phyloP scores from a whole-genome alignment of 2,888 invertebrate genomes.

The Phasia obesa region DNA sequence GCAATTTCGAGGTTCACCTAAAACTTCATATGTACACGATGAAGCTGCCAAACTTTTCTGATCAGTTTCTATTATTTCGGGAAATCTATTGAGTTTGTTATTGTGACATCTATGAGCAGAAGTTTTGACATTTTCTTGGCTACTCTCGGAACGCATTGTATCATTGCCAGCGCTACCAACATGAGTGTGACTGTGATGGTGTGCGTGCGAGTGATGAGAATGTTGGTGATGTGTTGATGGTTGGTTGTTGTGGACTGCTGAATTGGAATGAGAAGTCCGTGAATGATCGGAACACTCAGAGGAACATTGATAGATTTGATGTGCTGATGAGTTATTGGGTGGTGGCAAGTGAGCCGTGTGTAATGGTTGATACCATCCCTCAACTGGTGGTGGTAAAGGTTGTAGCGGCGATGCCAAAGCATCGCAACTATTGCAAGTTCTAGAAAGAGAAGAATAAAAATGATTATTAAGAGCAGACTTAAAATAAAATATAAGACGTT shows the following conservation, averaged over 20 bases:
- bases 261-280: slow-evolving; percentile 78
- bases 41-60: slow-evolving; percentile 70
- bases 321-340: slow-evolving; percentile 77
- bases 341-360: slow-evolving; percentile 76
- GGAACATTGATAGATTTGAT: slow-evolving; percentile 83
- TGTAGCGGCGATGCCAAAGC: slow-evolving; percentile 81
- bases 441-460: slow-evolving; percentile 39
- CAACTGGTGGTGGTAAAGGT: slow-evolving; percentile 78
- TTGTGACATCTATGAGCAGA: slow-evolving; percentile 72
- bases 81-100: slow-evolving; percentile 73
- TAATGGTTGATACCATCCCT: slow-evolving; percentile 82
- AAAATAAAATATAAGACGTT: too few relatives aligned
- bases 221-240: slow-evolving; percentile 68
- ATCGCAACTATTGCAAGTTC: slow-evolving; percentile 82
- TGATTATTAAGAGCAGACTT: not conserved
- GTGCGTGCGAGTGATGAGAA: slow-evolving; percentile 71
- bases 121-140: slow-evolving; percentile 77
- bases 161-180: slow-evolving; percentile 67
- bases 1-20: slow-evolving; percentile 79
- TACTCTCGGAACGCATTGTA: slow-evolving; percentile 79
- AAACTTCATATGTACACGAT: slow-evolving; percentile 74
- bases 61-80: slow-evolving; percentile 75
- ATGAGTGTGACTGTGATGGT: slow-evolving; percentile 72
- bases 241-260: slow-evolving; percentile 69
- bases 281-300: slow-evolving; percentile 83